Base-by-base conservation (phyloP, 2,113 vertebrate species). In the Psittacus erithacus region DNA sequence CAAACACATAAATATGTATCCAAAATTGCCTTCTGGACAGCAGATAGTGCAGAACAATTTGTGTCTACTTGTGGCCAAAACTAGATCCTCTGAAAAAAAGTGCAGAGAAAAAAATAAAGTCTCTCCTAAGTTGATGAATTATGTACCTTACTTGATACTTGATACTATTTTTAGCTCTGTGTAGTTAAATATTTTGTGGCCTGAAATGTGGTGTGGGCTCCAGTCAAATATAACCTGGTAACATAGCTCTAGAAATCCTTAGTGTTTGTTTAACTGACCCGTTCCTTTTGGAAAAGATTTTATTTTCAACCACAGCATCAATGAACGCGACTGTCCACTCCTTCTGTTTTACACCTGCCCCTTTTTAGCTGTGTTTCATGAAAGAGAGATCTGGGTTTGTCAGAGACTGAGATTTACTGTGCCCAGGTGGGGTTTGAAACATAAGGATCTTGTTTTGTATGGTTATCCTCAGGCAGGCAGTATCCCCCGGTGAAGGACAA, bases 221-320 rank as follows among this genome's bases (percentile, higher is more conserved):
- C 11, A 76, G 77, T 82, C 91, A 95, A 85, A 96, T 93, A 76
- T 89, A 95, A 89, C 52, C 35, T 60, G 23, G 81, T 92, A 91
- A 50, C 12, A 5, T 44, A 82, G 22, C 69, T 81, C 53, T 86
- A 60, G 60, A 70, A 84, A 64, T 91, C 39, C 41, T 79, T 47
- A 15, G 23, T 82, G 38, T 50, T 93, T 82, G n/a, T 85, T 75
- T 86, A 86, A 55, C 74, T 43, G 68, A n/a, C 83, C 43, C 0
- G 0, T 20, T 91, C 50, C 38, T 17, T 84, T 83, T 73, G 62
- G 57, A 68, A 47, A 46, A 59, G 65, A 35, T 60, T 68, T 91
- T 84, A 38, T 83, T 95, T 95, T 92, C 89, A 79, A 75, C 19
- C 25, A 15, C 10, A 35, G 19, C 35, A 46, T 75, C 62, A 29